Evolutionary conservation across 2,113 vertebrate genomes (phyloP), one percentile per base, ranked within the genome.

Genomic region (Actinemys pallida): DNA sequence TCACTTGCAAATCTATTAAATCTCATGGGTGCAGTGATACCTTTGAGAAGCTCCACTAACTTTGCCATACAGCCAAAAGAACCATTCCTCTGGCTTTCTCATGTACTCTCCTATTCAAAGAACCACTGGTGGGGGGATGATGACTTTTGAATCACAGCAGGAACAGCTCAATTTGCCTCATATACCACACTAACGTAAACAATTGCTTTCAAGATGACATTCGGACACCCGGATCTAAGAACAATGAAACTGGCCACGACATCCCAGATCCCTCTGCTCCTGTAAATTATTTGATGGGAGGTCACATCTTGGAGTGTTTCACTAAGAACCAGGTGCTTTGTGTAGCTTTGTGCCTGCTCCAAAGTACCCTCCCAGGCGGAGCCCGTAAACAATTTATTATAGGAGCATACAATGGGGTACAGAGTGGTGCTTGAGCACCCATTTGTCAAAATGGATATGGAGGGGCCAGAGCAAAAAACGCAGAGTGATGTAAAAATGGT

Each of bases 371-470:
- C 0, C 25, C n/a, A 86, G 39, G 39, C 76, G 17, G 42, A 53
- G 0, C 0, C 50, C 45, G 35, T 47, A 93, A 78, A 17, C 2
- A 69, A 22, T 5, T 1, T 2, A 5, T 31, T 53, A 20, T 0
- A 1, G 14, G 72, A 87, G 56, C 17, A 39, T 87, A 22, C 11
- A 57, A 47, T 57, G 27, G 27, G 19, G 57, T 47, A 57, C 27
- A 79, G 57, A 49, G 1, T 52, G 4, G 7, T 47, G 27, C 31
- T 78, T 35, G 25, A 65, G 39, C 54, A 17, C 1, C 14, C 49
- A 69, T 89, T 95, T 92, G 53, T 96, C 92, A 75, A 78, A 92
- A 81, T 69, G 19, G 75, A 93, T 19, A 62, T n/a, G 83, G 78
- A 93, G 84, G 90, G 50, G 59, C 54, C 83, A 54, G 81, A 1